Evolutionary conservation across 2,113 vertebrate genomes (phyloP), one percentile per base, ranked within the genome.

Genomic region (Xiphophorus maculatus): DNA sequence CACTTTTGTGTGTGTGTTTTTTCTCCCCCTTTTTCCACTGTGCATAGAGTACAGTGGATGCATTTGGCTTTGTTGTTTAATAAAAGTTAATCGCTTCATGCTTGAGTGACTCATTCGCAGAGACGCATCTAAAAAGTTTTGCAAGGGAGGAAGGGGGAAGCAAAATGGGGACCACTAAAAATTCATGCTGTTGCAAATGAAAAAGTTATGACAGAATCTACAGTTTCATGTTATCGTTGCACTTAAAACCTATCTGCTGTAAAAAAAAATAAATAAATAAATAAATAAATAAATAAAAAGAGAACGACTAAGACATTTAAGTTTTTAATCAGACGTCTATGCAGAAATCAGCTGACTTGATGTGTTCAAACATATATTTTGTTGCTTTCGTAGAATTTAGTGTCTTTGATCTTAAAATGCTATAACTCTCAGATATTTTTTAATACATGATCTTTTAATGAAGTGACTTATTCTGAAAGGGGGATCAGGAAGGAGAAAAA

Each of bases 41-140:
- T 82, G 58, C 81, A 40, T 1, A 35, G 69, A 9, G 29, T 63
- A 80, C 61, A 77, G 72, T 70, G 82, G 68, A 79, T 81, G 83
- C 28, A 25, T 75, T 77, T 66, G 80, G 65, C 77, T 81, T 83
- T 86, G 86, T 78, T 87, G 73, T 83, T 90, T 84, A 85, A 71
- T 90, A 54, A 85, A 58, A 86, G 77, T 84, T 79, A 79, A 90
- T 87, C 66, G 25, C 67, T 77, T 87, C 42, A 85, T 14, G 64
- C 80, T 63, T 63, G 22, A 63, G 28, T 77, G 69, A 87, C 80
- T 80, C 82, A 77, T 88, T 85, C 42, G 78, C 25, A 58, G 51
- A 17, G 51, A 25, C 51, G 25, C 51, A n/a, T 58, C 7, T 58
- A 9, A 58, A 17, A 48, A 48, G 44, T 48, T 48, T 48, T 48